Evolutionary conservation across 2,888 invertebrate genomes (phyloP).

Genomic region (Sesia apiformis): DNA sequence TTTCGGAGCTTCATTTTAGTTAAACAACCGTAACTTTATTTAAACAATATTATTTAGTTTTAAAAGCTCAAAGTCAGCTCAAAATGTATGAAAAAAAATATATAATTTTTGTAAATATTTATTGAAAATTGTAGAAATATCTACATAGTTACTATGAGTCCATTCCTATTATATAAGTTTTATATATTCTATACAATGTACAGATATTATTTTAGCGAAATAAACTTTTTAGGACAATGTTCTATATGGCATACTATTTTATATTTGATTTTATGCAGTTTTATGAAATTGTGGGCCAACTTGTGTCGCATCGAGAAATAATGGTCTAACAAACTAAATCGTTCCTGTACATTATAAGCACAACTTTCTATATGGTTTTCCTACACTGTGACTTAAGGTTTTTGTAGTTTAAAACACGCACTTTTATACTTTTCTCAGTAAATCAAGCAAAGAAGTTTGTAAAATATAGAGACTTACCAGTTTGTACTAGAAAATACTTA

Average conservation of each 20-base stretch:
- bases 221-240: slow-evolving; percentile 14
- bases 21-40: not conserved
- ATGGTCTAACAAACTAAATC: too few species aligned
- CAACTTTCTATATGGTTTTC: too few species aligned
- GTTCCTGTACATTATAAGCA: too few species aligned
- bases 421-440: too few species aligned
- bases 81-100: slow-evolving; percentile 34
- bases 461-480: too few species aligned
- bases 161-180: slow-evolving; percentile 55
- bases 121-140: slow-evolving; percentile 24
- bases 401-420: too few species aligned
- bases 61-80: slow-evolving; percentile 71
- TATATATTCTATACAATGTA: slow-evolving; percentile 40
- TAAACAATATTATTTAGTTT: slow-evolving; percentile 40
- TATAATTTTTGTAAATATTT: slow-evolving; percentile 47
- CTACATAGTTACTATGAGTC: slow-evolving; percentile 30
- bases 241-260: not conserved
- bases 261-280: too few species aligned
- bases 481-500: too few species aligned
- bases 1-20: slow-evolving; percentile 16
- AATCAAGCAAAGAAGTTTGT: too few species aligned
- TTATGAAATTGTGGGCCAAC: too few species aligned
- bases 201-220: slow-evolving; percentile 26
- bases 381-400: too few species aligned
- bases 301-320: too few species aligned